These are phyloP conservation scores for Aythya baeri DNA, from an alignment of 2,113 vertebrate genomes.

Conservation along the genomic window DNA sequence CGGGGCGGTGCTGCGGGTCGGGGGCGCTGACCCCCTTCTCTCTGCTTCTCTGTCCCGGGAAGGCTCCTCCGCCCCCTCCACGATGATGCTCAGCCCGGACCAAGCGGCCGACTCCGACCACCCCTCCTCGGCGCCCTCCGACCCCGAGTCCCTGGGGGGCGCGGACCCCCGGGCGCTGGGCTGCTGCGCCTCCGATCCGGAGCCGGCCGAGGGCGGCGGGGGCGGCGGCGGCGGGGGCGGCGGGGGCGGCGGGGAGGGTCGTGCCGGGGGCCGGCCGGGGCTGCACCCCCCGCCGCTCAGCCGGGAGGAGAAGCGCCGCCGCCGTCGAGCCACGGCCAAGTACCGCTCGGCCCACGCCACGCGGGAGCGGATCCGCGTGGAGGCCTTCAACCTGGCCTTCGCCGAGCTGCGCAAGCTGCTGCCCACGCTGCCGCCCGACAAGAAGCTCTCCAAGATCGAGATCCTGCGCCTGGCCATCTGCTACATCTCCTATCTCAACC, in stretches of 20 bases:
- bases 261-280: constrained; percentile 68
- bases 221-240: constrained; percentile 59
- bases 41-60: constrained; percentile 19
- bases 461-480: constrained; percentile 83
- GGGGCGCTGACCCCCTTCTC: background rate
- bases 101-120: constrained; percentile 87
- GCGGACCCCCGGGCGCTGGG: constrained; percentile 79
- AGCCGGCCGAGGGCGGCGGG: constrained; percentile 80
- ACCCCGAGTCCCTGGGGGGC: constrained; percentile 88
- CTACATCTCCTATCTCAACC: constrained; percentile 84
- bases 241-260: constrained; percentile 54
- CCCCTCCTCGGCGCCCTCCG: constrained; percentile 80
- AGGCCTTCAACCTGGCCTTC: constrained; percentile 84
- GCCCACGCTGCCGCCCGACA: constrained; percentile 81
- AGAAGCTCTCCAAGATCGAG: constrained; percentile 85
- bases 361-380: constrained; percentile 81
- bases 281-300: constrained; percentile 79
- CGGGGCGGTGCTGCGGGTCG: background rate
- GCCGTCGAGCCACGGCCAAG: constrained; percentile 78
- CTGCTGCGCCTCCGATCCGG: constrained; percentile 80
- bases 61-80: constrained; percentile 69
- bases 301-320: constrained; percentile 73
- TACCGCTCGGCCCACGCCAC: constrained; percentile 84
- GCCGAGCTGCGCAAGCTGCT: constrained; percentile 81
- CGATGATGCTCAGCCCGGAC: constrained; percentile 93